Evolutionary conservation across 2,888 invertebrate species (phyloP).

Genomic region (Apamea anceps): DNA sequence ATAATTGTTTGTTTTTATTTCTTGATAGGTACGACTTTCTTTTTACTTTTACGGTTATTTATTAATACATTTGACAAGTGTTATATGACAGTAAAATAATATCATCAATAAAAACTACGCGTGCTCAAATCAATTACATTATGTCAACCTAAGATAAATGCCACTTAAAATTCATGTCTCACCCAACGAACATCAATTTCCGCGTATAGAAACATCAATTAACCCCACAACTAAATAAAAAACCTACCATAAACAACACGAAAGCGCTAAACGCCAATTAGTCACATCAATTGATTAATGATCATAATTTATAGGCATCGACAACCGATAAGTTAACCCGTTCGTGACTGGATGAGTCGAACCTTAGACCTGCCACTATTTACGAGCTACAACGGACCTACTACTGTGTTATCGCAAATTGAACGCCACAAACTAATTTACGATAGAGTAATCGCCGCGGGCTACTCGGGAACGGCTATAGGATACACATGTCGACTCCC

Average conservation of each 20-base stretch:
- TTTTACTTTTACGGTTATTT: neutral
- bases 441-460: constrained; percentile 69
- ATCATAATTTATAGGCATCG: constrained; percentile 60
- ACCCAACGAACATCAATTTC: constrained; percentile 32
- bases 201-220: constrained; percentile 28
- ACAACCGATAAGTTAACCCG: constrained; percentile 58
- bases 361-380: constrained; percentile 67
- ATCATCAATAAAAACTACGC: neutral
- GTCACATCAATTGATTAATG: constrained; percentile 64
- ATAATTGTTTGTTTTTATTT: neutral
- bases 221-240: constrained; percentile 32
- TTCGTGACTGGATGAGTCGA: constrained; percentile 65
- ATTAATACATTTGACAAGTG: neutral
- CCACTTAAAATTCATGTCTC: constrained; percentile 31
- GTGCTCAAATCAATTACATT: neutral
- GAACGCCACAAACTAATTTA: constrained; percentile 76
- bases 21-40: neutral
- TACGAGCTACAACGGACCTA: constrained; percentile 71
- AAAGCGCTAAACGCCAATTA: constrained; percentile 59
- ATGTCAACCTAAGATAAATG: constrained; percentile 22
- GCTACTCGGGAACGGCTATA: constrained; percentile 51
- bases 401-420: constrained; percentile 78
- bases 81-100: neutral
- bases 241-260: constrained; percentile 22
- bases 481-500: constrained; percentile 64